A percentile compares a stretch with the other conserved stretches of the same genome.
phyloP scores from a whole-genome alignment of 2,113 vertebrate genomes.

The Bos taurus region DNA sequence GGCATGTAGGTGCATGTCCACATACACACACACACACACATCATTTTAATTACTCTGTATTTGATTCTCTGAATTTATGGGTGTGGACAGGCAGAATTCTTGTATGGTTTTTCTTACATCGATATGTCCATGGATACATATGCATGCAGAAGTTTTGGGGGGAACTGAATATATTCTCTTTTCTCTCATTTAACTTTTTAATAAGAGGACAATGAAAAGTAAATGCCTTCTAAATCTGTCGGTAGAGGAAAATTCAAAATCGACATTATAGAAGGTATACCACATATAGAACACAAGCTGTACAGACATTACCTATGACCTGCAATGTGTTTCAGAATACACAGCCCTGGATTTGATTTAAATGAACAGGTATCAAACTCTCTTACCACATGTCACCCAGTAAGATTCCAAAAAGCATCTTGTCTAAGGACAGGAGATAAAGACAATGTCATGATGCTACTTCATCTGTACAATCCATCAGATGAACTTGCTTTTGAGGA shows the following conservation, averaged over 20 bases:
- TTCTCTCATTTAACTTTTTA: not conserved
- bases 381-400: not conserved
- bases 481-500: not conserved
- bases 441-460: not conserved
- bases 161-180: not conserved
- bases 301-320: not conserved
- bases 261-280: not conserved
- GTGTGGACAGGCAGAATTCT: not conserved
- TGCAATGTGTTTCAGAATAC: not conserved
- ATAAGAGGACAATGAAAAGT: not conserved
- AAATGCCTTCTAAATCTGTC: not conserved
- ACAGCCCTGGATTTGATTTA: not conserved
- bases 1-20: not conserved
- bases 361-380: not conserved
- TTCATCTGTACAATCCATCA: not conserved
- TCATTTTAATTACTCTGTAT: not conserved
- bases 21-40: not conserved
- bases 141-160: not conserved
- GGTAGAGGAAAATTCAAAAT: not conserved
- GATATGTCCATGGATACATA: not conserved
- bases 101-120: not conserved
- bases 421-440: not conserved
- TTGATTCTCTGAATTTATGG: not conserved
- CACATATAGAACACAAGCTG: not conserved
- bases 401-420: not conserved